Conservation (phyloP, 1,140 invertebrate species). For the Drosophila asahinai region DNA sequence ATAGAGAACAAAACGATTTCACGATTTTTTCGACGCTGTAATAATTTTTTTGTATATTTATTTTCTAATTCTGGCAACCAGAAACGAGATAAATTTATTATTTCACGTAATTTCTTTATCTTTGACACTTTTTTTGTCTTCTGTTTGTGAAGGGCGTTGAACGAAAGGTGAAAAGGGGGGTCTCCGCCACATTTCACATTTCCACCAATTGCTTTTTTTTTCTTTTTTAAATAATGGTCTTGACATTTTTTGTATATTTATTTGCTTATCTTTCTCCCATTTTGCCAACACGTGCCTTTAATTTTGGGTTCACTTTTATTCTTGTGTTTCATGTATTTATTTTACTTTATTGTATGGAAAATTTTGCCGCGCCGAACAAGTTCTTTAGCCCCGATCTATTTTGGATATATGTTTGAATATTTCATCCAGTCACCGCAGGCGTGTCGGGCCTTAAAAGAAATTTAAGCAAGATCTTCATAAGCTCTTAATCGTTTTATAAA, state of each 20-base stretch:
- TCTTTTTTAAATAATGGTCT: conserved; percentile 22
- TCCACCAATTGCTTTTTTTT: conserved; percentile 1
- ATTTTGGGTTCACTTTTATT: conserved; percentile 38
- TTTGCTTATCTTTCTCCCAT: conserved; percentile 13
- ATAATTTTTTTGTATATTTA: conserved; percentile 35
- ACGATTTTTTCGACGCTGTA: conserved; percentile 32
- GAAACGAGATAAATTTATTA: conserved; percentile 51
- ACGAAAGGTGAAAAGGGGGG: not conserved
- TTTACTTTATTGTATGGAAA: conserved; percentile 31
- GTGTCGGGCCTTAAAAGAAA: not conserved
- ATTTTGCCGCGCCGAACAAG: conserved; percentile 1
- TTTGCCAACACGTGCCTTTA: conserved; percentile 33
- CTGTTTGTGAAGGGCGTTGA: conserved; percentile 15
- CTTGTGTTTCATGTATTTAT: conserved; percentile 15
- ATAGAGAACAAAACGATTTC: conserved; percentile 12
- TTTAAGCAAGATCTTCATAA: no score
- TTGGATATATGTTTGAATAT: not conserved
- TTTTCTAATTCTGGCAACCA: conserved; percentile 20
- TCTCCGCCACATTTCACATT: conserved; percentile 16
- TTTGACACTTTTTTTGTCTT: conserved; percentile 36
- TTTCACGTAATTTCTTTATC: conserved; percentile 62
- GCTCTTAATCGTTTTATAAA: not conserved
- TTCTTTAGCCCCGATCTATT: conserved; percentile 6
- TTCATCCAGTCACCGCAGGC: not conserved
- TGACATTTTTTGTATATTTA: conserved; percentile 10